Evolutionary conservation across 1,140 invertebrate species (phyloP).

Genomic region (Ectropis grisescens): DNA sequence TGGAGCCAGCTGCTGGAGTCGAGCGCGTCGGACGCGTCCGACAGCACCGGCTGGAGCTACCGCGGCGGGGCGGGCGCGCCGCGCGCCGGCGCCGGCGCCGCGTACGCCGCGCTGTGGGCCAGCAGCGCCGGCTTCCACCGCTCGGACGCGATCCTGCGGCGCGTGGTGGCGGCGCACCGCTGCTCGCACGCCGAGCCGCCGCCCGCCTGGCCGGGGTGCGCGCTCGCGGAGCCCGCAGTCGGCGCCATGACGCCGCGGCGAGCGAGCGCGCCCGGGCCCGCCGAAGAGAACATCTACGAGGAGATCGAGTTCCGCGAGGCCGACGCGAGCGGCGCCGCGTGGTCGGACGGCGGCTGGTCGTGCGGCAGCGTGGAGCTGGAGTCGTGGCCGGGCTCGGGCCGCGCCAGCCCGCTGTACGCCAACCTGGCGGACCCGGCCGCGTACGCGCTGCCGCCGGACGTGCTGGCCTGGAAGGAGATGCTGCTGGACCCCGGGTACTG

Average conservation of each 20-base stretch:
- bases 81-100: conserved; percentile 19
- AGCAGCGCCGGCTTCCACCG: conserved; percentile 56
- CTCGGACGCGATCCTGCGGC: conserved; percentile 45
- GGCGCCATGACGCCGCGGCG: conserved; percentile 45
- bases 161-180: conserved; percentile 41
- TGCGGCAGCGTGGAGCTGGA: conserved; percentile 57
- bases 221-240: conserved; percentile 37
- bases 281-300: conserved; percentile 62
- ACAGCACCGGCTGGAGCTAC: conserved; percentile 59
- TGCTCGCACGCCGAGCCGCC: conserved; percentile 44
- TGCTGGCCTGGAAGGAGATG: conserved; percentile 60
- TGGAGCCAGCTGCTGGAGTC: conserved; percentile 15
- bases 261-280: too few relatives aligned
- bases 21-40: conserved; percentile 32
- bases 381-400: conserved; percentile 50
- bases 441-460: conserved; percentile 50
- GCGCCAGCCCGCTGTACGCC: conserved; percentile 61
- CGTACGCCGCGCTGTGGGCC: conserved; percentile 49
- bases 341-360: conserved; percentile 54
- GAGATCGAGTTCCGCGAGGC: conserved; percentile 60
- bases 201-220: conserved; percentile 45
- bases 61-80: conserved; percentile 35
- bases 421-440: conserved; percentile 55
- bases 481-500: conserved; percentile 60
- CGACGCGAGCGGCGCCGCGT: conserved; percentile 49